phyloP scores from a whole-genome alignment of 2,113 vertebrate genomes.

The Chascanopsetta lugubris region DNA sequence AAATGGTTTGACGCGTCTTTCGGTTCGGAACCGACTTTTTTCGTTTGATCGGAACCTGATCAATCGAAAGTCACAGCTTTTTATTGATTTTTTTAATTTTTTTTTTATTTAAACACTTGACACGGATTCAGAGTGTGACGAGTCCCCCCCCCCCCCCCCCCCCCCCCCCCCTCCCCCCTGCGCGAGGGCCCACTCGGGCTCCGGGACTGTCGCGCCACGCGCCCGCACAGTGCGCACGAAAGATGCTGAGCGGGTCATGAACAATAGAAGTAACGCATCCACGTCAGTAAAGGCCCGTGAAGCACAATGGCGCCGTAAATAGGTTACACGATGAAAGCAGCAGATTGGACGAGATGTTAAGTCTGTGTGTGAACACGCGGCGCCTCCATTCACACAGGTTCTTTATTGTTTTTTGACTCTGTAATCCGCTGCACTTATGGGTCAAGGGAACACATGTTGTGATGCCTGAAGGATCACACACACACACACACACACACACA shows the following conservation, averaged over 20 bases:
- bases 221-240: too few relatives aligned
- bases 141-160: too few relatives aligned
- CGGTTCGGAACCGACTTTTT: too few relatives aligned
- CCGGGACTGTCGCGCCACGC: too few relatives aligned
- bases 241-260: slow-evolving; percentile 46
- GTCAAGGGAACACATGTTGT: slow-evolving; percentile 67
- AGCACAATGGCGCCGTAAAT: slow-evolving; percentile 48
- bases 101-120: too few relatives aligned
- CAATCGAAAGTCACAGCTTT: slow-evolving; percentile 20
- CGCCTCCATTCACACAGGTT: slow-evolving; percentile 63
- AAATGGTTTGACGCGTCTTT: fast-evolving
- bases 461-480: slow-evolving; percentile 22
- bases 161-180: too few relatives aligned
- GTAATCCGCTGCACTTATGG: slow-evolving; percentile 70
- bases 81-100: neutral
- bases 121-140: too few relatives aligned
- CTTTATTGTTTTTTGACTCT: slow-evolving; percentile 71
- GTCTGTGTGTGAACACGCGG: slow-evolving; percentile 68
- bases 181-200: slow-evolving; percentile 21
- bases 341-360: slow-evolving; percentile 65
- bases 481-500: neutral
- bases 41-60: too few relatives aligned
- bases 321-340: slow-evolving; percentile 60
- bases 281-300: neutral
- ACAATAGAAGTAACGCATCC: slow-evolving; percentile 26